Evolutionary conservation across 1,140 invertebrate genomes (phyloP).

Genomic region (Drosophila pectinifera): DNA sequence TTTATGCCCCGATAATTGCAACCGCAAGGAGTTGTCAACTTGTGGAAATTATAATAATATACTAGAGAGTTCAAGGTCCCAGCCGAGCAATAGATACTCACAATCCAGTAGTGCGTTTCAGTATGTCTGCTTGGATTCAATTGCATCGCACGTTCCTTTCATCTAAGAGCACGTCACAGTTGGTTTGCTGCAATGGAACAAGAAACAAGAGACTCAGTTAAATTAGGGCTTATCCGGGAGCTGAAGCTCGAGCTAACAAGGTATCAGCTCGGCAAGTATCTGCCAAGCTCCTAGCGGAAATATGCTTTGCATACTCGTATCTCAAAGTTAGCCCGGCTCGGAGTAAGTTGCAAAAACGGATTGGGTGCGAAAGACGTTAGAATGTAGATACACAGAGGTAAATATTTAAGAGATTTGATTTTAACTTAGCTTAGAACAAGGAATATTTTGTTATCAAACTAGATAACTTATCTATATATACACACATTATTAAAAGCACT

Average conservation of each 20-base stretch:
- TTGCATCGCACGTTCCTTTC: conserved; percentile 84
- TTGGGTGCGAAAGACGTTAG: not conserved
- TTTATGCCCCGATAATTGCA: conserved; percentile 68
- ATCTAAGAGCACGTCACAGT: conserved; percentile 79
- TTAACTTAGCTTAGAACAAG: not conserved
- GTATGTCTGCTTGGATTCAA: conserved; percentile 82
- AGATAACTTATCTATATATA: too few species aligned
- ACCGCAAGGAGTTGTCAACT: conserved; percentile 35
- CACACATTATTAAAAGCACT: too few species aligned
- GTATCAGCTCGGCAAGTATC: conserved; percentile 14
- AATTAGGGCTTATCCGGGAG: not conserved
- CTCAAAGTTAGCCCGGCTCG: conserved; percentile 12
- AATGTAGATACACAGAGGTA: not conserved
- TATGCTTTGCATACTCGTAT: conserved; percentile 20
- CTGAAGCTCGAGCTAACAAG: conserved; percentile 7
- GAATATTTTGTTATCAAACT: too few species aligned
- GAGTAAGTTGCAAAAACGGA: conserved; percentile 14
- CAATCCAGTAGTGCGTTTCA: conserved; percentile 85
- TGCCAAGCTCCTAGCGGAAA: not conserved
- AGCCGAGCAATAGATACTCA: conserved; percentile 59
- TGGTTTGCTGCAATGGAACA: conserved; percentile 62
- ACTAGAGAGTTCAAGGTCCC: conserved; percentile 56
- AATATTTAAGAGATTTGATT: too few species aligned
- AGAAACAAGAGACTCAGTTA: conserved; percentile 26
- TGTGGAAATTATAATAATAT: conserved; percentile 43